Base-by-base conservation (phyloP, 2,113 vertebrate genomes). In the Rissa tridactyla region DNA sequence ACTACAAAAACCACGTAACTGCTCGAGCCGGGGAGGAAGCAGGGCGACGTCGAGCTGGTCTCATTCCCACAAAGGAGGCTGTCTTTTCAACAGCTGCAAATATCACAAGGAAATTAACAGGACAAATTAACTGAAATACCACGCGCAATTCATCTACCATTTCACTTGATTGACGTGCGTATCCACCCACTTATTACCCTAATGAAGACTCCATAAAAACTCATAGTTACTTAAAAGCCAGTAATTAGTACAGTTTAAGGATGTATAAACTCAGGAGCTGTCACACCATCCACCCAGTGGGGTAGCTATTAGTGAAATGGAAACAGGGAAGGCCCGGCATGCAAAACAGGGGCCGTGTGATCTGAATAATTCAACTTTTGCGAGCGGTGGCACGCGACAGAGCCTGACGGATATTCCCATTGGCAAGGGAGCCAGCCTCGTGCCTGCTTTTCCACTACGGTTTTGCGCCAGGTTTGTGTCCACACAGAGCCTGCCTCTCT, bases 211-310 rank as follows among this genome's bases (percentile, higher is more conserved):
- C 34, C 77, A 78, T 94, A 93, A 96, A 97, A 86, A 21, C 66
- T 32, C 92, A 68, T 21, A 55, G 72, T 93, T 88, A 68, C 47
- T 93, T 84, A 79, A 88, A 96, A 94, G 90, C 44, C 80, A 65
- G 88, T 86, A 94, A 96, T 97, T 93, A 96, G 90, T 65, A 69
- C 80, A 86, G 72, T 82, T 95, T 93, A 96, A 92, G 91, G 65
- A 30, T 46, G 65, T 86, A 55, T 75, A 86, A 95, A 77, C 92
- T 64, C 64, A 32, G 80, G 44, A 94, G 65, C 47, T 85, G 88
- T 89, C 86, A 79, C 1, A 0, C 65, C 30, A 57, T 6, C 69
- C 47, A 49, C 80, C 55, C 69, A 52, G 86, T n/a, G 61, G 86
- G 86, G 90, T 82, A 60, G 80, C 72, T 92, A 32, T 94, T 95